These are phyloP conservation scores for Cryptophagus acutangulus DNA, from an alignment of 2,888 invertebrate genomes.

Conservation along the genomic window DNA sequence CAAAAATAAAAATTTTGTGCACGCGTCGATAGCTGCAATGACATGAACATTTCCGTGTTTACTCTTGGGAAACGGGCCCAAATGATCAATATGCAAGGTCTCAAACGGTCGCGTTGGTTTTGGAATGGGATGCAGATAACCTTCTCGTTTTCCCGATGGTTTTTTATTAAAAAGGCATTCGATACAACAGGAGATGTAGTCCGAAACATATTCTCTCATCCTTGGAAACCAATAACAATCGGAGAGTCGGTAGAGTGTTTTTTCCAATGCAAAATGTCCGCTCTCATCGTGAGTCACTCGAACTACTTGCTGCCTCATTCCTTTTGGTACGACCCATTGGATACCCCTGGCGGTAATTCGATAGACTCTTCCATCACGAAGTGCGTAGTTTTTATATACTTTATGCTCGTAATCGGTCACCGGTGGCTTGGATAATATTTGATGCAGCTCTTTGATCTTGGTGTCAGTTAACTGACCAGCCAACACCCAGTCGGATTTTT, in stretches of 20 bases:
- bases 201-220: conserved; percentile 19
- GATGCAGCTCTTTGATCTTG: conserved; percentile 11
- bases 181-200: conserved; percentile 25
- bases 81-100: conserved; percentile 23
- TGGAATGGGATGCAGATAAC: conserved; percentile 15
- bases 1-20: conserved; percentile 17
- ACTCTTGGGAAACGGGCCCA: conserved; percentile 26
- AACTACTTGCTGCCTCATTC: conserved; percentile 27
- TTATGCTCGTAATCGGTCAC: conserved; percentile 13
- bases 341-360: conserved; percentile 11
- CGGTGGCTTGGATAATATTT: conserved; percentile 14
- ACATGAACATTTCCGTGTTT: conserved; percentile 10
- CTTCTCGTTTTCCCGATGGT: conserved; percentile 14
- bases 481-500: conserved; percentile 20
- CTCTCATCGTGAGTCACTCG: conserved; percentile 38
- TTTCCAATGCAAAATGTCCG: conserved; percentile 39
- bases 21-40: conserved; percentile 12
- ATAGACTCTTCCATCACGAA: conserved; percentile 12
- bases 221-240: conserved; percentile 23
- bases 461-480: conserved; percentile 18
- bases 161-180: conserved; percentile 15
- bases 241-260: conserved; percentile 32
- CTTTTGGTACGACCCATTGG: conserved; percentile 36
- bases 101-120: conserved; percentile 12
- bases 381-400: conserved; percentile 13